Evolutionary conservation across 1,140 invertebrate species (phyloP).

Genomic region (Zaprionus capensis): DNA sequence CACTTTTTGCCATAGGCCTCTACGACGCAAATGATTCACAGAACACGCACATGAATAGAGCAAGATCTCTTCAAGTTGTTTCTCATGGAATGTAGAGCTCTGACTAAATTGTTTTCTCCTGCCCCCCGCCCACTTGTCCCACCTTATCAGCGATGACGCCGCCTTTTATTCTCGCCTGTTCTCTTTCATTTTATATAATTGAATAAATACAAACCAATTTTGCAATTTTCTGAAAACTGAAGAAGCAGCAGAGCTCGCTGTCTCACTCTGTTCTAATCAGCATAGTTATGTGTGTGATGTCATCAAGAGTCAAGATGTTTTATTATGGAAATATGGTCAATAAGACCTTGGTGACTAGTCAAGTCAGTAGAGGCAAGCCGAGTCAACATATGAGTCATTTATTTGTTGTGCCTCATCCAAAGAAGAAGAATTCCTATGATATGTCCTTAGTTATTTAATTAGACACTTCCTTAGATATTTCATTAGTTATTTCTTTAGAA

Average conservation of each 20-base stretch:
- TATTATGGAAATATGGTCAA: conserved; percentile 25
- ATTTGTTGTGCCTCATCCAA: not conserved
- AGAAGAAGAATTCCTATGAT: not conserved
- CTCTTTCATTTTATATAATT: conserved; percentile 8
- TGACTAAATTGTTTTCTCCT: not conserved
- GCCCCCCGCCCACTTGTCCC: not conserved
- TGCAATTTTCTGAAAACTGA: not conserved
- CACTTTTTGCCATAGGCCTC: not conserved
- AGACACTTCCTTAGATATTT: no score
- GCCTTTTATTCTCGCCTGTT: not conserved
- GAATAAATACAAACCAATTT: conserved; percentile 15
- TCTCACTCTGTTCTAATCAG: not conserved
- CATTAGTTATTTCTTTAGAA: no score
- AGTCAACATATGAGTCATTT: conserved; percentile 18
- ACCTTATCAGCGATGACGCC: not conserved
- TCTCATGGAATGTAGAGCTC: not conserved
- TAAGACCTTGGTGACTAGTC: conserved; percentile 20
- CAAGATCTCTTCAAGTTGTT: not conserved
- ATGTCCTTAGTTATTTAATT: not conserved
- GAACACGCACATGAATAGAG: not conserved
- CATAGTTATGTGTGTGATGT: conserved; percentile 50
- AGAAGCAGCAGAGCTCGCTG: not conserved
- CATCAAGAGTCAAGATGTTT: conserved; percentile 50
- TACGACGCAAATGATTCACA: not conserved
- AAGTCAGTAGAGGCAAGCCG: not conserved